Conservation (phyloP, 2,888 invertebrate genomes). For the Leptopilina drosophilae region DNA sequence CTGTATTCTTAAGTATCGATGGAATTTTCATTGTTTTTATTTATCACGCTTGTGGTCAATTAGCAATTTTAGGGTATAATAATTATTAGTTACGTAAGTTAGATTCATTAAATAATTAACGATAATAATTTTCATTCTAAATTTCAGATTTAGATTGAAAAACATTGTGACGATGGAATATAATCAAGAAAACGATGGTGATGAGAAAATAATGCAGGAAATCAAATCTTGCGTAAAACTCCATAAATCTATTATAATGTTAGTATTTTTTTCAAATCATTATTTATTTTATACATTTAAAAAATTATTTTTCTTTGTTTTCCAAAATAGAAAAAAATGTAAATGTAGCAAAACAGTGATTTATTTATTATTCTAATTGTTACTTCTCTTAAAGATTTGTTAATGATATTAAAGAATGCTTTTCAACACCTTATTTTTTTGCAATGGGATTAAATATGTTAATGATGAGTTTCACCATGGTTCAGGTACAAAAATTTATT, state of each 20-base stretch:
- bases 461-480: slow-evolving; percentile 20
- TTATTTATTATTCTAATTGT: not conserved
- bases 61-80: no score
- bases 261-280: not conserved
- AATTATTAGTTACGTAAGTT: no score
- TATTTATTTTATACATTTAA: no score
- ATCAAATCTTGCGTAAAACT: slow-evolving; percentile 1
- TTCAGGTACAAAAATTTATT: slow-evolving; percentile 1
- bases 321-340: no score
- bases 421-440: slow-evolving; percentile 23
- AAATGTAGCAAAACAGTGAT: no score
- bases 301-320: no score
- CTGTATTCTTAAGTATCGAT: no score
- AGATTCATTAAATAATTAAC: no score
- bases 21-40: no score
- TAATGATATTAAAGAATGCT: slow-evolving; percentile 7
- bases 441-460: slow-evolving; percentile 13
- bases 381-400: slow-evolving; percentile 19
- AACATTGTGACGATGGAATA: not conserved
- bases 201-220: not conserved
- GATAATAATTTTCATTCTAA: no score
- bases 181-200: not conserved
- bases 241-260: not conserved
- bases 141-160: no score
- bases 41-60: no score